Base-by-base conservation (phyloP, 2,113 vertebrate genomes). In the human (Homo sapiens) region DNA sequence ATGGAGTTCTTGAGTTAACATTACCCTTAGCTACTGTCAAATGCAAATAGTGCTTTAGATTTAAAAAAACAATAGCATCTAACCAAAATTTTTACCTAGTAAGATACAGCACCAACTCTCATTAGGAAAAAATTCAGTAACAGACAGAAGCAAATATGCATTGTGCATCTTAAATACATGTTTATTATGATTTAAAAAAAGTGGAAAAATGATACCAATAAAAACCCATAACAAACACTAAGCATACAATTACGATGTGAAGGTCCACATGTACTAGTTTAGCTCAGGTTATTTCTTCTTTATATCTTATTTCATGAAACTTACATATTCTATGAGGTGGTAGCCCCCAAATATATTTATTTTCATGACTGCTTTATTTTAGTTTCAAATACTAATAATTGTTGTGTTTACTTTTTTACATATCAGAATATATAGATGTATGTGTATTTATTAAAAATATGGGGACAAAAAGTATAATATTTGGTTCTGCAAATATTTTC, bases 1-100 rank as follows among this genome's bases (percentile, higher is more conserved):
- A 94, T 23, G 98, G 92, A 90, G 68, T 95, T 98, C 96, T 98
- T 96, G 90, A 93, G 96, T 87, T 94, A 98, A 89, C 91, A 98
- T 86, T 86, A 87, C 87, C 78, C 43, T 97, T 82, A 88, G 96
- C 97, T 96, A 97, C 57, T 89, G 75, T 85, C 89, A 98, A 93
- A 92, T 88, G 64, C 80, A 97, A 86, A 64, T 50, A 93, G 16
- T 59, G 64, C 92, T 73, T 92, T 75, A 97, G 48, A 97, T 96
- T 48, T 57, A 92, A 96, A 12, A 38, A 97, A 70, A 82, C 35
- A 97, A 35, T 40, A 70, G 48, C 40, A 96, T 89, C 48, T 90
- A 92, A 70, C 40, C 45, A 97, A 95, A 73, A 22, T 45, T 95
- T 96, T 80, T 95, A 96, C 66, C 97, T 95, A 66, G 48, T 66